Conservation (phyloP, 2,888 invertebrate genomes). For the Drymonia ruficornis region DNA sequence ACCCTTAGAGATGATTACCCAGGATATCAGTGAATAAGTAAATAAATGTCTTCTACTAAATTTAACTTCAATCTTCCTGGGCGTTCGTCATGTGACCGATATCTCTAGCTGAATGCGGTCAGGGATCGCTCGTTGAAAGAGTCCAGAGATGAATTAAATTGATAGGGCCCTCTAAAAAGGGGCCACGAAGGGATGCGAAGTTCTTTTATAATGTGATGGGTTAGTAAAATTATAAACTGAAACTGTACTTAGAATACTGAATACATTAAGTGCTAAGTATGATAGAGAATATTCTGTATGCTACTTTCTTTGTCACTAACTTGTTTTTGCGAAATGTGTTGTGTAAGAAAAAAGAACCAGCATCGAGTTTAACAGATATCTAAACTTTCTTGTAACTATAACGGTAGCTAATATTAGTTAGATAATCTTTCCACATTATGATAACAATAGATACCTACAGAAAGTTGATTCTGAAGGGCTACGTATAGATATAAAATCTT, state of each 20-base stretch:
- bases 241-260: background rate
- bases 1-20: constrained; percentile 69
- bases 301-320: too few species aligned
- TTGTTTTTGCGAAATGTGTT: too few species aligned
- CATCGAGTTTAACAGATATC: too few species aligned
- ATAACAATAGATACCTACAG: too few species aligned
- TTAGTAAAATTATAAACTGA: constrained; percentile 14
- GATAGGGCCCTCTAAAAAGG: constrained; percentile 76
- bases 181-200: constrained; percentile 62
- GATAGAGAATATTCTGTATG: too few species aligned
- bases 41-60: constrained; percentile 84
- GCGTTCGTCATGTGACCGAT: constrained; percentile 79
- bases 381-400: too few species aligned
- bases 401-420: too few species aligned
- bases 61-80: constrained; percentile 78
- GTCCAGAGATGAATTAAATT: constrained; percentile 82
- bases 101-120: constrained; percentile 77
- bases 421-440: too few species aligned
- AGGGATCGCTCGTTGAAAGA: constrained; percentile 76
- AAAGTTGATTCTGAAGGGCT: too few species aligned
- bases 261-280: too few species aligned
- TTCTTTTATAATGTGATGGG: constrained; percentile 37
- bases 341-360: too few species aligned
- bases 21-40: constrained; percentile 68
- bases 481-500: too few species aligned